phyloP scores from a whole-genome alignment of 1,140 invertebrate genomes.

The Platyscapa corneri region DNA sequence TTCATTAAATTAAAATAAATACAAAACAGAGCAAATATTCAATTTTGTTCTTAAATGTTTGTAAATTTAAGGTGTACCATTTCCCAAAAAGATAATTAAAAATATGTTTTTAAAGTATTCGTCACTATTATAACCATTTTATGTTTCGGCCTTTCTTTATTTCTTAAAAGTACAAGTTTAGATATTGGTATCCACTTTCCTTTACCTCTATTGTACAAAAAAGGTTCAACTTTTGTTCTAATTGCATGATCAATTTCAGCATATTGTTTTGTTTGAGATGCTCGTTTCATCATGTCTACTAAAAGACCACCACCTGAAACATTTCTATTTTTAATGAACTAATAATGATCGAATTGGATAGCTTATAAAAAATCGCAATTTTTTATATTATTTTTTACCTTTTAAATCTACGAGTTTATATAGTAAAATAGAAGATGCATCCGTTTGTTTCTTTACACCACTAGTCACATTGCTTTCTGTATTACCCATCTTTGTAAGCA shows the following conservation, averaged over 20 bases:
- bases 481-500: slow-evolving; percentile 85
- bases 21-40: no score
- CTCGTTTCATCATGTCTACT: slow-evolving; percentile 95
- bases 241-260: slow-evolving; percentile 92
- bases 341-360: not conserved
- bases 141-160: slow-evolving; percentile 87
- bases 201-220: slow-evolving; percentile 94
- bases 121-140: slow-evolving; percentile 78
- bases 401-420: slow-evolving; percentile 92
- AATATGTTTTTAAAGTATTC: not conserved
- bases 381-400: slow-evolving; percentile 75
- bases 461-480: slow-evolving; percentile 94
- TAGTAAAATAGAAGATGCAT: slow-evolving; percentile 84
- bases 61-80: not conserved
- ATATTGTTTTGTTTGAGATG: slow-evolving; percentile 90
- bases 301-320: slow-evolving; percentile 88
- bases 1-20: no score
- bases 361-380: not conserved
- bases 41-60: no score
- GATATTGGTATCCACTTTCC: slow-evolving; percentile 92
- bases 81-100: not conserved
- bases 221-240: slow-evolving; percentile 91
- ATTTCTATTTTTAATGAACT: not conserved
- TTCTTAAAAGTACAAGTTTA: slow-evolving; percentile 89
- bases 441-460: slow-evolving; percentile 93